Conservation (phyloP, 2,888 invertebrate species). For the Pristionchus japonicus region DNA sequence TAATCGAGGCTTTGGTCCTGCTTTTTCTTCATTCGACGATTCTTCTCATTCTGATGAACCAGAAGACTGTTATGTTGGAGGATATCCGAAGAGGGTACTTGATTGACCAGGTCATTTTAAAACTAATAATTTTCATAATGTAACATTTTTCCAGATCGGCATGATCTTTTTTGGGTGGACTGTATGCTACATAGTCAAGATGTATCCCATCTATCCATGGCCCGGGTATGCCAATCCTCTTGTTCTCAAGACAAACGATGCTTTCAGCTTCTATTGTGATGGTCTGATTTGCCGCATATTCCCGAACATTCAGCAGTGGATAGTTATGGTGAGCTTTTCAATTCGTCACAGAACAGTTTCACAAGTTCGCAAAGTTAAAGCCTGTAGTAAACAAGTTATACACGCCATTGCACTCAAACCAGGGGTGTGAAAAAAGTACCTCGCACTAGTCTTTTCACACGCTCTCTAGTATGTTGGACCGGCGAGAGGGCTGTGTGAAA, state of each 20-base stretch:
- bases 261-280: not conserved
- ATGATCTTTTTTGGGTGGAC: not conserved
- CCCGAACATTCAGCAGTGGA: not conserved
- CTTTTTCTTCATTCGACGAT: slow-evolving; percentile 2
- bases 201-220: not conserved
- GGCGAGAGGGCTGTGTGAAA: too few species aligned
- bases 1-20: not conserved
- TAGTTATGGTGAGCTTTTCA: not conserved
- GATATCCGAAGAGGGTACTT: not conserved
- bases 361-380: too few species aligned
- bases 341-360: too few species aligned
- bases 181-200: not conserved
- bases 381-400: too few species aligned
- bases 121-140: not conserved
- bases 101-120: not conserved
- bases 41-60: not conserved
- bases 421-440: too few species aligned
- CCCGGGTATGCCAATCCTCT: not conserved
- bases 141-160: not conserved
- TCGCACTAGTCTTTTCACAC: too few species aligned
- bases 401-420: too few species aligned
- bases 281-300: not conserved
- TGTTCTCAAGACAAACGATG: not conserved
- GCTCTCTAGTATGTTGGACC: too few species aligned
- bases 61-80: not conserved